phyloP scores from a whole-genome alignment of 2,113 vertebrate species.

The Grantiella picta region DNA sequence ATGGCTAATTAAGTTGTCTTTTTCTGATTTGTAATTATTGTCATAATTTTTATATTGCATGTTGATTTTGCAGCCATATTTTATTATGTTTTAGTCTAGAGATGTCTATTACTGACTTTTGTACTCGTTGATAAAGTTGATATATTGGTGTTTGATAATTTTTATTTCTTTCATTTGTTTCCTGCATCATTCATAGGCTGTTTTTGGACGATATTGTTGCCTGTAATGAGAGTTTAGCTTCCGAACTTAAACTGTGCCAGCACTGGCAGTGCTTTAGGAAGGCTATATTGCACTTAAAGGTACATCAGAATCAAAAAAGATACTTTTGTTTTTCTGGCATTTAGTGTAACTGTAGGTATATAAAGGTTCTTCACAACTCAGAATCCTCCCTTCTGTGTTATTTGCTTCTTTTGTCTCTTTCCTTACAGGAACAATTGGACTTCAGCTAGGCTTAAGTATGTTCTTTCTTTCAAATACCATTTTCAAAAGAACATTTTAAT shows the following conservation, averaged over 20 bases:
- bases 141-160: neutral
- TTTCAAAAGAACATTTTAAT: neutral
- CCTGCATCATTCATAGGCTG: neutral
- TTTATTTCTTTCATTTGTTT: neutral
- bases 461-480: neutral
- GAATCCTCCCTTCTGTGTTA: neutral
- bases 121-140: neutral
- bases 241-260: neutral
- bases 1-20: neutral
- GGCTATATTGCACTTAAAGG: neutral
- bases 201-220: neutral
- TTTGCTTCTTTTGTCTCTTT: neutral
- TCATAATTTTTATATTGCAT: neutral
- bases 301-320: neutral
- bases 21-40: neutral
- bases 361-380: neutral
- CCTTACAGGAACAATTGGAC: neutral
- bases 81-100: neutral
- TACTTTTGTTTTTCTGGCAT: neutral
- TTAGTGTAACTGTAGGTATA: neutral
- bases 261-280: neutral
- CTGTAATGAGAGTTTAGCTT: neutral
- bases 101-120: neutral
- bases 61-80: neutral
- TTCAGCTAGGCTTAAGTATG: neutral